Base-by-base conservation (phyloP, 2,888 invertebrate species). In the Mechanitis mazaeus region DNA sequence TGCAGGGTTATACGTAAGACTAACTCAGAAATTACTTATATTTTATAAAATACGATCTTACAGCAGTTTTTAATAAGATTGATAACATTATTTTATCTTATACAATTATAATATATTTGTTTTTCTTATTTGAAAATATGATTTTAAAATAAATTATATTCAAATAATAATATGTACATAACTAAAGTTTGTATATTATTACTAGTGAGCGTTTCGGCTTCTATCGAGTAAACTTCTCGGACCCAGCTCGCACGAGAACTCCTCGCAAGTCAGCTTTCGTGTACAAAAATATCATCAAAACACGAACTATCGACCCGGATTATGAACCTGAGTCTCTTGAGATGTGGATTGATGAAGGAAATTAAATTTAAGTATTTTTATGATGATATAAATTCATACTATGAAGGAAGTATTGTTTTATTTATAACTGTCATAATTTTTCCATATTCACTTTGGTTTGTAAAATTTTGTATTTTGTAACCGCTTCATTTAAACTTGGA, bases 161-260 rank as follows among this genome's bases (percentile, higher is more conserved):
- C 6, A 35, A 35, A 35, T 35, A 35, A 5, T 5, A 35, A 5
- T 35, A 35, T 35, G 35, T 35, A 35, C 35, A 35, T 35, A 35
- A n/a, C 31, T 31, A 31, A 11, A 31, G 31, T 11, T 9, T 45
- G 0, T 38, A 33, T 31, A 60, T 63, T 71, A 58, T 67, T 75
- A 85, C 82, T 79, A 94, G 93, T 20, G 89, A 91, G 68, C 90
- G 90, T 71, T 95, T 94, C 76, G 95, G 95, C 4, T 70, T 95
- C 0, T 93, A 93, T 72, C 77, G 91, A 20, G 93, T 95, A 0
- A 91, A 95, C 77, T 94, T 94, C 75, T 50, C 50, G 5, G 50
- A 50, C 31, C 50, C 50, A 50, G 50, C 31, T 50, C 50, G 50
- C n/a, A 11, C 28, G 50, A 50, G 50, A 31, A 92, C 90, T 0